These are phyloP conservation scores for Dicyrtomina minuta DNA, from an alignment of 2,888 invertebrate genomes.

Conservation along the genomic window DNA sequence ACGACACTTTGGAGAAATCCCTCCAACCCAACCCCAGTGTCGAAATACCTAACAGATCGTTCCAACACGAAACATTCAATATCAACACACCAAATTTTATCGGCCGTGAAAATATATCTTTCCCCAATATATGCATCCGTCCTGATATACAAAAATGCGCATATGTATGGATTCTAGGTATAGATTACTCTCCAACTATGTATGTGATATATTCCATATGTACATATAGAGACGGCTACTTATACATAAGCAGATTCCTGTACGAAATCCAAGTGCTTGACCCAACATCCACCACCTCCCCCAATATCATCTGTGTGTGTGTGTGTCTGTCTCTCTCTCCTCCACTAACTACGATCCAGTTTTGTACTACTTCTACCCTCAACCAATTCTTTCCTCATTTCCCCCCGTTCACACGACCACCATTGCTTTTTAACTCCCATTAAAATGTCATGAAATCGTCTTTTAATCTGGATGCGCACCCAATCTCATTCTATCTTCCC, in stretches of 20 bases:
- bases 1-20: conserved; percentile 54
- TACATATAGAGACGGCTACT: too few species aligned
- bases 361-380: not conserved
- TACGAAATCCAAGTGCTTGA: too few species aligned
- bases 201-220: too few species aligned
- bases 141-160: too few species aligned
- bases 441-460: conserved; percentile 36
- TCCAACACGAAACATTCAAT: conserved; percentile 54
- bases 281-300: not conserved
- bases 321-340: conserved; percentile 2
- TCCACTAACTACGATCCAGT: too few species aligned
- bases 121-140: conserved; percentile 26
- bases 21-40: conserved; percentile 43
- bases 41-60: conserved; percentile 54
- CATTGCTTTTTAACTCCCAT: conserved; percentile 38
- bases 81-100: conserved; percentile 54
- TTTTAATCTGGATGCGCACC: conserved; percentile 29
- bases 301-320: not conserved
- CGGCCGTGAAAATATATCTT: conserved; percentile 53
- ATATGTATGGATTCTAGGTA: too few species aligned
- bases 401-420: conserved; percentile 28
- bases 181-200: too few species aligned
- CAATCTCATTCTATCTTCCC: conserved; percentile 28
- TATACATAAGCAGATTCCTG: too few species aligned
- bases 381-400: conserved; percentile 10